Percentiles rank a stretch among this genome's conserved stretches.
Conservation (phyloP, 2,797 vertebrate species). For the Peromyscus nudipes region DNA sequence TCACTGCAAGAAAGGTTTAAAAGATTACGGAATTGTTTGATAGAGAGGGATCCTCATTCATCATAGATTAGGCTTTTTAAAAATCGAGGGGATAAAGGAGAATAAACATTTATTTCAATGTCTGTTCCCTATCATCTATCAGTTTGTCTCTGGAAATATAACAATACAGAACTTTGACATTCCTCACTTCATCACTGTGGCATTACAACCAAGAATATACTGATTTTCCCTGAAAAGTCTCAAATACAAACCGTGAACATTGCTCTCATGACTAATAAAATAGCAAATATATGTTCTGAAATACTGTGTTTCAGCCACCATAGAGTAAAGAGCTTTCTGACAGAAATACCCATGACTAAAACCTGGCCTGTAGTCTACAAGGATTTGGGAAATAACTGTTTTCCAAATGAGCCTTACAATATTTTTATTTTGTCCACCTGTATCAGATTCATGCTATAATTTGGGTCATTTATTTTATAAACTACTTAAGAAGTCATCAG, state of each 20-base stretch:
- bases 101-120: slow-evolving; percentile 40
- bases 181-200: neutral
- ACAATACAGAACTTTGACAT: slow-evolving; percentile 19
- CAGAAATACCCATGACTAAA: slow-evolving; percentile 55
- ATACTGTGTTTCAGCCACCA: neutral
- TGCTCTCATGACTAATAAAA: slow-evolving; percentile 58
- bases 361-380: neutral
- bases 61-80: neutral
- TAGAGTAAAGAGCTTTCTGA: slow-evolving; percentile 5
- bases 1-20: slow-evolving; percentile 19
- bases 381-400: slow-evolving; percentile 9
- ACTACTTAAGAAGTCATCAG: slow-evolving; percentile 34
- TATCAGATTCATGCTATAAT: neutral
- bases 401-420: slow-evolving; percentile 60
- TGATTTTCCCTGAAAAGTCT: neutral
- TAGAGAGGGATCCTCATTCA: neutral
- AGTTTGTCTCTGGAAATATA: slow-evolving; percentile 39
- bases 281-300: slow-evolving; percentile 43
- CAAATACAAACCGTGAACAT: slow-evolving; percentile 24
- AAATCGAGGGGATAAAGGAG: neutral
- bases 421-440: slow-evolving; percentile 55
- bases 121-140: neutral
- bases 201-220: slow-evolving; percentile 31
- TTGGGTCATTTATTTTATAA: slow-evolving; percentile 42
- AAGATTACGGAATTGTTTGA: slow-evolving; percentile 23